Conservation (phyloP, 1,140 invertebrate genomes). For the Latrodectus geometricus region DNA sequence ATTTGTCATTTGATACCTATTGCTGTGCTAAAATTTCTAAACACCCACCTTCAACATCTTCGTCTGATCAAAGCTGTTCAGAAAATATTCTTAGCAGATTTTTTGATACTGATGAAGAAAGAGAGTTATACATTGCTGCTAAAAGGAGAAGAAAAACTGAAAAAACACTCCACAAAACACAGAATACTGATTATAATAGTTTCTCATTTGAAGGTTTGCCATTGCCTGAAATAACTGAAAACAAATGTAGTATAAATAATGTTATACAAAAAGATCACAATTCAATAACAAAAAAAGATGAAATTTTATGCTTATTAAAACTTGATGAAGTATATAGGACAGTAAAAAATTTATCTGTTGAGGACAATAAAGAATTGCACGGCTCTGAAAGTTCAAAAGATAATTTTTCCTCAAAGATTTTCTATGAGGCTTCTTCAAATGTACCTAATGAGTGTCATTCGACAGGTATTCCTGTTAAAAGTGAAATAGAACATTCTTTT, state of each 20-base stretch:
- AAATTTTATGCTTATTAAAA: background rate
- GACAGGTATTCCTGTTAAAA: too few species aligned
- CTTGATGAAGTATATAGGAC: background rate
- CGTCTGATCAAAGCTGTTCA: background rate
- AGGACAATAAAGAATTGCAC: background rate
- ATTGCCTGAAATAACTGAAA: background rate
- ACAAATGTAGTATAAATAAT: background rate
- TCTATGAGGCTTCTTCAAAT: too few species aligned
- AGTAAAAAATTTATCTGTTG: background rate
- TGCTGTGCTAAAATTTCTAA: background rate
- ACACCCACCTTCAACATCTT: background rate
- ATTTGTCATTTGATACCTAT: background rate
- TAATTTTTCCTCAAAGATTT: background rate
- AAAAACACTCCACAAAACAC: background rate
- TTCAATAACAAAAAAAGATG: background rate
- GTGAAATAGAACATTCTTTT: too few species aligned
- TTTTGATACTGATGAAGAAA: background rate
- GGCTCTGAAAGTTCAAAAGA: background rate
- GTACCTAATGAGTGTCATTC: too few species aligned
- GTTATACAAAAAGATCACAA: background rate
- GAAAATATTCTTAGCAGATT: background rate
- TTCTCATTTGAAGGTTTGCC: background rate
- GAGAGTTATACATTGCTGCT: background rate
- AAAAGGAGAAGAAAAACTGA: background rate
- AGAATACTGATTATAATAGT: background rate